These are phyloP conservation scores for Andrena trimmerana DNA, from an alignment of 2,888 invertebrate species.

Conservation along the genomic window DNA sequence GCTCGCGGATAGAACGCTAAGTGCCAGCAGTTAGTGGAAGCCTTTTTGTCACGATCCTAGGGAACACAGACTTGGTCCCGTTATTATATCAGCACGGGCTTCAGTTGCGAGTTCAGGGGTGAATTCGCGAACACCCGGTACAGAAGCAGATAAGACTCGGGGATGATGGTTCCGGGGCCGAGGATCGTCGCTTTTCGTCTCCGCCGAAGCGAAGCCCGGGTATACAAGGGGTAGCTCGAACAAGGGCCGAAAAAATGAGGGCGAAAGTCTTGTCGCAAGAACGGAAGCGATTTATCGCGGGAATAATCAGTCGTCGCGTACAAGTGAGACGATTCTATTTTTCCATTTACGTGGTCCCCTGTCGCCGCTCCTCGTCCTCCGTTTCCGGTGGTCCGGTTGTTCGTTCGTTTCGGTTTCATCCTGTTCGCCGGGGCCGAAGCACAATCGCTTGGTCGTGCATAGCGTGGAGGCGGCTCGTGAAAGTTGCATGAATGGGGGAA, in stretches of 20 bases:
- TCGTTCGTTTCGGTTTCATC: constrained; percentile 53
- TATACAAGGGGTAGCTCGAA: neutral
- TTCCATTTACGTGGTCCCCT: constrained; percentile 36
- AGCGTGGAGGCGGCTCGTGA: constrained; percentile 55
- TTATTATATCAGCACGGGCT: neutral
- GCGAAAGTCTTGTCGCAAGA: constrained; percentile 46
- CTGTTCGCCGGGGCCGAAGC: constrained; percentile 42
- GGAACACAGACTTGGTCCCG: neutral
- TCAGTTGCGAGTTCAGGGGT: neutral
- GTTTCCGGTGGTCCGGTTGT: constrained; percentile 26
- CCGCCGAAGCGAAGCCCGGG: neutral
- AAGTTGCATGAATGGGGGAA: constrained; percentile 53
- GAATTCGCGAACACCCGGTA: too few species aligned
- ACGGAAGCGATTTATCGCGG: constrained; percentile 55
- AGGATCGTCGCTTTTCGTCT: neutral
- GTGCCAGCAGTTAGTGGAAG: constrained; percentile 5
- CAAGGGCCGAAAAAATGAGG: constrained; percentile 4
- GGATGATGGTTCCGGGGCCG: neutral
- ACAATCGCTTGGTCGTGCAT: constrained; percentile 58
- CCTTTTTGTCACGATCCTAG: neutral
- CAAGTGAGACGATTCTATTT: constrained; percentile 58
- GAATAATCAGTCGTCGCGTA: constrained; percentile 53
- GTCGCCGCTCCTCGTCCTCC: constrained; percentile 7
- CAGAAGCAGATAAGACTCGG: neutral
- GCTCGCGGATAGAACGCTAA: constrained; percentile 4